These are phyloP conservation scores for Zygothrica quintamaculata DNA, from an alignment of 2,888 invertebrate species.

Conservation along the genomic window DNA sequence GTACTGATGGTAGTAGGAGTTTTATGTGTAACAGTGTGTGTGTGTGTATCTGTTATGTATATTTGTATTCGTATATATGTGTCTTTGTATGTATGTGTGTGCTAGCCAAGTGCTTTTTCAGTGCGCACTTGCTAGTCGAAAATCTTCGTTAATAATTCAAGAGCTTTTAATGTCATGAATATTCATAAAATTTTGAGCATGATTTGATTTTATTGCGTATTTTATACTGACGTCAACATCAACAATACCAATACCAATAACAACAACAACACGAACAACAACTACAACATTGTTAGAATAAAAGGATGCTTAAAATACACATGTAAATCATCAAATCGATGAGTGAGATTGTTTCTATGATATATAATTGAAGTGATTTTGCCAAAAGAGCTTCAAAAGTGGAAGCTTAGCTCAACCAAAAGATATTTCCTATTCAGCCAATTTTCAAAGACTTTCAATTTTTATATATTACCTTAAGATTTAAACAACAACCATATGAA, in stretches of 20 bases:
- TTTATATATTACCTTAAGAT: constrained; percentile 6
- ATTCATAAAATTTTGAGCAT: constrained; percentile 77
- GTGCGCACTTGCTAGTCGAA: constrained; percentile 74
- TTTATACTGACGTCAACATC: constrained; percentile 52
- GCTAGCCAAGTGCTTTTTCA: constrained; percentile 64
- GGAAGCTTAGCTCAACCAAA: constrained; percentile 7
- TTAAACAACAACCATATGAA: too few species aligned
- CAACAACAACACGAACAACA: constrained; percentile 10
- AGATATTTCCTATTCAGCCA: neutral
- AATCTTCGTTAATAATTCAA: constrained; percentile 78
- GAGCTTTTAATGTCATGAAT: constrained; percentile 80
- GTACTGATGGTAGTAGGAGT: constrained; percentile 16
- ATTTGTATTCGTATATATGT: constrained; percentile 31
- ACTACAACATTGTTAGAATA: constrained; percentile 12
- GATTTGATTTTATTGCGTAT: constrained; percentile 79
- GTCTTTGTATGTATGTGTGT: constrained; percentile 32
- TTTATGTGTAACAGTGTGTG: constrained; percentile 25
- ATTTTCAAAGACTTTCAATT: too few species aligned
- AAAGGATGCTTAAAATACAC: constrained; percentile 23
- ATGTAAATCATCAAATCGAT: constrained; percentile 45
- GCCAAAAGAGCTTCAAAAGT: neutral
- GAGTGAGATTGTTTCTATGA: constrained; percentile 28
- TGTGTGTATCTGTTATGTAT: constrained; percentile 21
- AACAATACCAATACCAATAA: constrained; percentile 15
- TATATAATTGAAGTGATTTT: constrained; percentile 30